A percentile compares a stretch with the other conserved stretches of the same genome.
Evolutionary conservation across 2,888 invertebrate species (phyloP).

Genomic region (Nemapogon koenigi): DNA sequence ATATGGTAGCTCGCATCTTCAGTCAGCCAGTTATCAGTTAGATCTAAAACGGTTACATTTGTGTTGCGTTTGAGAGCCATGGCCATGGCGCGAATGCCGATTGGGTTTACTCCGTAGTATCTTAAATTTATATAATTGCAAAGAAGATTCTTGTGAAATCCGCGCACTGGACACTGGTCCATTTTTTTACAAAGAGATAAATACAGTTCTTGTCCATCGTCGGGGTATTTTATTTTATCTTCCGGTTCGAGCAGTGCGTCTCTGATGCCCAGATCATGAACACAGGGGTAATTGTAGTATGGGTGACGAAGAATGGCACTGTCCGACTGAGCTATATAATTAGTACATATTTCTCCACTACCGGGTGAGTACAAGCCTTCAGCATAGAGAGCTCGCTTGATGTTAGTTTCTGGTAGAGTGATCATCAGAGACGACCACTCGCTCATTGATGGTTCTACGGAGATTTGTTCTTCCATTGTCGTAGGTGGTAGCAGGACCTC

Average conservation of each 20-base stretch:
- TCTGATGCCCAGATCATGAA: slow-evolving; percentile 39
- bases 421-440: slow-evolving; percentile 40
- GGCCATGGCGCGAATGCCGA: slow-evolving; percentile 37
- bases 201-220: slow-evolving; percentile 42
- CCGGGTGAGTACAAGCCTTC: slow-evolving; percentile 32
- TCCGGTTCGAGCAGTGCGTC: slow-evolving; percentile 30
- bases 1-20: slow-evolving; percentile 41
- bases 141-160: slow-evolving; percentile 29
- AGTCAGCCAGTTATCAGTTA: slow-evolving; percentile 39
- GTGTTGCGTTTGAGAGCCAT: slow-evolving; percentile 32
- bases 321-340: slow-evolving; percentile 32
- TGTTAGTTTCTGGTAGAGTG: slow-evolving; percentile 22
- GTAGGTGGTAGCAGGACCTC: not conserved
- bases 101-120: slow-evolving; percentile 38
- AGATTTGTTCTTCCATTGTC: slow-evolving; percentile 24
- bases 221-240: slow-evolving; percentile 24
- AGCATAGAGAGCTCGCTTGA: slow-evolving; percentile 23
- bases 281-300: slow-evolving; percentile 38
- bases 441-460: slow-evolving; percentile 34
- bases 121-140: slow-evolving; percentile 30
- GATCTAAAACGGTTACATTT: slow-evolving; percentile 27
- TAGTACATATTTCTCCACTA: slow-evolving; percentile 36
- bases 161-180: slow-evolving; percentile 29
- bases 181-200: slow-evolving; percentile 35
- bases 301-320: slow-evolving; percentile 36